Base-by-base conservation (phyloP, 2,113 vertebrate genomes). In the Tautogolabrus adspersus region DNA sequence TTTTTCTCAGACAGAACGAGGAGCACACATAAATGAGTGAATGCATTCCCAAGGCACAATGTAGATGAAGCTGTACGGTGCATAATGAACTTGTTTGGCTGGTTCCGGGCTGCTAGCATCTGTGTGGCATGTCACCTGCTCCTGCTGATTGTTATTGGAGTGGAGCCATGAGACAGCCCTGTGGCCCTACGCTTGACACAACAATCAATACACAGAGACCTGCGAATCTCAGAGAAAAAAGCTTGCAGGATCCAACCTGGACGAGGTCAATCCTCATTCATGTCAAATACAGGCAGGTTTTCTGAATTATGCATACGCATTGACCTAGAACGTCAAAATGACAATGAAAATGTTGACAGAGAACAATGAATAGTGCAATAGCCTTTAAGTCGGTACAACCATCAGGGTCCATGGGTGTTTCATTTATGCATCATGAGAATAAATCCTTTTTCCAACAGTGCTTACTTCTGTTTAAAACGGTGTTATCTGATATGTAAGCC, bases 1-100 rank as follows among this genome's bases (percentile, higher is more conserved):
- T 69, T 40, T n/a, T 15, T 40, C 60, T 58, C 59, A 1, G 37
- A 72, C 69, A 64, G 34, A 66, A 54, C 22, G 2, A 47, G 66
- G n/a, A 72, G 56, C 52, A 75, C 49, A 60, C 52, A 19, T 62
- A 10, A 40, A 72, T 42, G 63, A 80, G 59, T 47, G 52, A 63
- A 63, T 58, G n/a, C 52, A 59, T 61, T 19, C 72, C 84, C 54
- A 18, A 55, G 72, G 65, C 75, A 61, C 77, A 66, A 89, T 89
- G 84, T 68, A 86, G 84, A 91, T 83, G 81, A 82, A 68, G 75
- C 71, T 87, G 84, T 84, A 81, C 57, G 84, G 88, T 78, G 72
- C 79, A 87, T 90, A 91, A 94, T 93, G 88, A 91, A 88, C 80
- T 85, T 87, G 77, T 87, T 88, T 87, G 75, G 81, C 82, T 83